phyloP scores from a whole-genome alignment of 1,140 invertebrate species.

The Venturia canescens region DNA sequence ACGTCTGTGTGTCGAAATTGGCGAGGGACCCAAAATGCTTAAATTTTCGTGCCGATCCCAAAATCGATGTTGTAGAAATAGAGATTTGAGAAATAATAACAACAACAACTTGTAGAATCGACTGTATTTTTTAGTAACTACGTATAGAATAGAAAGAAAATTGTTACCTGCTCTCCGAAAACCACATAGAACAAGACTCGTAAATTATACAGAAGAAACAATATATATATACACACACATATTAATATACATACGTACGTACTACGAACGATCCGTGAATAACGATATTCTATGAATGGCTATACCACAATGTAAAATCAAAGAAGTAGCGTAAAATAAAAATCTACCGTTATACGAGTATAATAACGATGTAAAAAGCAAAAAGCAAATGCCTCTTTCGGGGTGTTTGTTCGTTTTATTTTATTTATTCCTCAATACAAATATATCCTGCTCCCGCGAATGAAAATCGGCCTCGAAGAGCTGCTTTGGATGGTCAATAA shows the following conservation, averaged over 20 bases:
- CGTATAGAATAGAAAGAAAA: conserved; percentile 64
- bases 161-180: conserved; percentile 71
- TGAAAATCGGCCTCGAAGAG: too few relatives aligned
- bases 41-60: conserved; percentile 20
- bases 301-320: conserved; percentile 75
- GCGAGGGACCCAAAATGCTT: not conserved
- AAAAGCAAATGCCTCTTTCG: conserved; percentile 47
- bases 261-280: conserved; percentile 57
- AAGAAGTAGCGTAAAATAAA: conserved; percentile 71
- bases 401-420: conserved; percentile 25
- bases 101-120: conserved; percentile 62
- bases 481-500: not conserved
- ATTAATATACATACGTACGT: not conserved
- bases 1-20: not conserved
- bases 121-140: conserved; percentile 70
- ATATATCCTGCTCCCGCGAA: too few relatives aligned
- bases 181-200: conserved; percentile 49
- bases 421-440: conserved; percentile 27
- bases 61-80: conserved; percentile 46
- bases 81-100: not conserved
- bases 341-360: conserved; percentile 59
- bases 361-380: conserved; percentile 50
- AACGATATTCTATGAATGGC: conserved; percentile 74
- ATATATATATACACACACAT: conserved; percentile 54
- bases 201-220: conserved; percentile 42